phyloP scores from a whole-genome alignment of 2,888 invertebrate species.

The Drosophila hamatofila region DNA sequence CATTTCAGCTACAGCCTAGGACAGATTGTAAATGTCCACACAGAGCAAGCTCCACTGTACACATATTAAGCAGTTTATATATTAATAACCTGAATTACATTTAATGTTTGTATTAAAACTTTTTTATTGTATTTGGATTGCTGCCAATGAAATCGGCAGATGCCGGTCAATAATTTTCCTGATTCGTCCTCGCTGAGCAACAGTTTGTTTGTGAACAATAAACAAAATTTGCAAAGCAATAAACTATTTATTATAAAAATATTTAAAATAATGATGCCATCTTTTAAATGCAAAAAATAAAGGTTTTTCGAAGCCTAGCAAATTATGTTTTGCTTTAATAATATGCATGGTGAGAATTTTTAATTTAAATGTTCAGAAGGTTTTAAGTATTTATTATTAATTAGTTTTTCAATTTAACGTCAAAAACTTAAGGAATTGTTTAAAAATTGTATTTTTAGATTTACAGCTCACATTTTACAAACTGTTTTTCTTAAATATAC shows the following conservation, averaged over 20 bases:
- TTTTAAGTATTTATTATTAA: no score
- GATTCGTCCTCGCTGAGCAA: constrained; percentile 12
- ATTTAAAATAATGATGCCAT: constrained; percentile 36
- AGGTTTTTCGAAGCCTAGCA: no score
- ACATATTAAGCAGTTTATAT: not conserved
- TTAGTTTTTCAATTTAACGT: no score
- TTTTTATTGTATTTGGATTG: constrained; percentile 33
- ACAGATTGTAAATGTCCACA: not conserved
- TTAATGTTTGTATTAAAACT: constrained; percentile 17
- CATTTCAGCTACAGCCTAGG: not conserved
- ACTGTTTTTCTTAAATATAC: no score
- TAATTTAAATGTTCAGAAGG: no score
- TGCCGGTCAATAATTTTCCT: constrained; percentile 43
- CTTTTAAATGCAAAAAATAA: not conserved
- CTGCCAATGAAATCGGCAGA: constrained; percentile 61
- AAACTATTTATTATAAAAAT: constrained; percentile 8
- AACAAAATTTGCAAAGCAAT: constrained; percentile 39
- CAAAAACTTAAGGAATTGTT: no score
- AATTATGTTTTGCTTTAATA: no score
- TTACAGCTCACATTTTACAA: no score
- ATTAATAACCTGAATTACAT: constrained; percentile 12
- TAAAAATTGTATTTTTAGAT: no score
- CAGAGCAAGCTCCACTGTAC: not conserved
- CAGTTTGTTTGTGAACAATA: constrained; percentile 37
- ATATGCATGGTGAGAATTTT: no score